Evolutionary conservation across 1,140 invertebrate genomes (phyloP), one percentile per base, ranked within the genome.

Genomic region (Aricia agestis): DNA sequence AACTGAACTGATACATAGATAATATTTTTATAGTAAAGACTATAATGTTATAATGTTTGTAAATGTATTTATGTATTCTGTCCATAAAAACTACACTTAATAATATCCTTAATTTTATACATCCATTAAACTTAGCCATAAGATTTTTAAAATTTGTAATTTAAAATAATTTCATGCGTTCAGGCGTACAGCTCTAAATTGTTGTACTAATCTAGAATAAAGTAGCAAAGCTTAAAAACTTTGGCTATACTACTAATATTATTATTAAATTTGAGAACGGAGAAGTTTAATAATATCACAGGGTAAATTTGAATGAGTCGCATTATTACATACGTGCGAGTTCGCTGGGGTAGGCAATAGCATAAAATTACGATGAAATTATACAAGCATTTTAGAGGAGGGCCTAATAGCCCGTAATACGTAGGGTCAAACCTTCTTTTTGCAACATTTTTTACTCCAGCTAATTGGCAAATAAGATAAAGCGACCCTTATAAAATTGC

Each of bases 361-460:
- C 73, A 80, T 80, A 79, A 79, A 74, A 77, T 70, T 68, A 75
- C 76, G 74, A 80, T 78, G 75, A 77, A 78, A 78, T 80, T 78
- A 77, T 76, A 74, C 77, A 73, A 74, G 67, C 74, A 67, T 76
- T 80, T 78, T 78, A 74, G 77, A 78, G 70, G 66, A 66, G 67
- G 66, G 77, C 77, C 75, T 80, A 80, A 78, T 77, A 71, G 75
- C 76, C 41, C 58, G 25, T 36, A 36, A 69, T 41, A 69, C 68
- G 59, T 61, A 61, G 68, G 58, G 68, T n/a, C 59, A 69, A 69
- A 59, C 17, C 36, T 69, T 41, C 59, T 69, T 63, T 69, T 69
- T 68, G 19, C 68, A 69, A 61, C 41, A 69, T 69, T 41, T 59
- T 61, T 69, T 63, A 69, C 18, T 59, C 58, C 18, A 59, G 59